Percentiles rank a stretch among this genome's conserved stretches.
These are phyloP conservation scores for Phengaris alcon DNA, from an alignment of 2,888 invertebrate species.

Conservation along the genomic window DNA sequence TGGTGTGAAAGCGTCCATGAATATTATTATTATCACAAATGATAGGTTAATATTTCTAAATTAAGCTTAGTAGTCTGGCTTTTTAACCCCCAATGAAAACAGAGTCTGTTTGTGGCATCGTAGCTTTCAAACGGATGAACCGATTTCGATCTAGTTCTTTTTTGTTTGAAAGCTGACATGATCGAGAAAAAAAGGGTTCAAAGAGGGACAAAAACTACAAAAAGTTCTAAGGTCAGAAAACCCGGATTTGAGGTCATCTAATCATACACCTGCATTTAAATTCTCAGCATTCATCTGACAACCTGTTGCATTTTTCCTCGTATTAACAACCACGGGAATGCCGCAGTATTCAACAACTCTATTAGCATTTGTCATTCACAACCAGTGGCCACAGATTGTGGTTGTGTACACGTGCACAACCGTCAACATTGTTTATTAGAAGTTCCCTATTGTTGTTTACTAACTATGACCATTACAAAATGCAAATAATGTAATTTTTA, in stretches of 20 bases:
- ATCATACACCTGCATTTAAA: constrained; percentile 1
- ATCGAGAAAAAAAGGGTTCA: neutral
- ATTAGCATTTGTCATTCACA: constrained; percentile 16
- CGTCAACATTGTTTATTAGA: neutral
- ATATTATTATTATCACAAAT: too few relatives aligned
- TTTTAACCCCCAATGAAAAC: too few relatives aligned
- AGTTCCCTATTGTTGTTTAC: neutral
- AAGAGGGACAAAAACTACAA: neutral
- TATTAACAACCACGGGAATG: constrained; percentile 5
- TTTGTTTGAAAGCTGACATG: too few relatives aligned
- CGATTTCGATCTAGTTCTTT: too few relatives aligned
- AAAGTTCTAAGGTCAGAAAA: neutral
- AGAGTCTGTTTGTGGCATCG: too few relatives aligned
- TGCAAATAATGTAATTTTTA: too few relatives aligned
- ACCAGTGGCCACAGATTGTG: neutral
- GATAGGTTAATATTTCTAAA: too few relatives aligned
- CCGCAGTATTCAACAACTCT: neutral
- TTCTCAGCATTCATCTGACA: neutral
- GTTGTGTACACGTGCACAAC: neutral
- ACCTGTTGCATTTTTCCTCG: constrained; percentile 14
- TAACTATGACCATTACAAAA: neutral
- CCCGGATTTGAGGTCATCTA: constrained; percentile 2
- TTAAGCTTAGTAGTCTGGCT: too few relatives aligned
- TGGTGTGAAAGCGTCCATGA: too few relatives aligned
- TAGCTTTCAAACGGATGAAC: too few relatives aligned